Evolutionary conservation across 2,888 invertebrate genomes (phyloP), one percentile per base, ranked within the genome.

Genomic region (Imbricaverruca yamaguchii): DNA sequence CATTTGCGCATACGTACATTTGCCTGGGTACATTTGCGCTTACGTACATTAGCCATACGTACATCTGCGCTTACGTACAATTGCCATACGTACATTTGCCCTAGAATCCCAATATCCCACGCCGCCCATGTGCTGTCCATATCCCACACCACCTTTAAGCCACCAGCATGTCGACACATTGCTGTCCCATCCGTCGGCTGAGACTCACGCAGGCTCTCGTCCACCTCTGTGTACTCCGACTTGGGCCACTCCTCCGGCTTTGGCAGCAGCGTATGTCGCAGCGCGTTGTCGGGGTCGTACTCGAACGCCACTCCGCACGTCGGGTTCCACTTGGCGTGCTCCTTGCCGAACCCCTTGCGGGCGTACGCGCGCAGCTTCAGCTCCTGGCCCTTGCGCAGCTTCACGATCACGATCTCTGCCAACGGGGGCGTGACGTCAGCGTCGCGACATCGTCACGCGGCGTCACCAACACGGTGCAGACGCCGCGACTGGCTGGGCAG

Each of bases 281-380:
- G 94, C 0, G 94, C 90, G 89, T 99, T 99, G 86, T 99, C 99
- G 0, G 99, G 99, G 89, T 99, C 99, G 89, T 99, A 99, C 88
- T 99, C 99, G 88, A 99, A 99, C 81, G 94, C 94, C 1, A 99
- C 98, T 77, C 98, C 98, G 80, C 96, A 95, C 0, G 99, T 99
- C 7, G 99, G 99, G 89, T 98, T 99, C 99, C 99, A 99, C 88
- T 99, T 99, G 0, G 99, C 99, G 89, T 99, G 99, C 87, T 99
- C 99, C 87, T 99, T 99, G 0, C 98, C 97, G 89, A 97, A 96
- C 13, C 92, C 92, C 89, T 99, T 99, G 86, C 98, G 97, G 0
- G 98, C 99, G 89, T 96, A 98, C 0, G 98, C 98, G 85, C 94
- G 90, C 82, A 98, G 89, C 87, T 97, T 97, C 69, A 99, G 87